Evolutionary conservation across 2,113 vertebrate species (phyloP), one percentile per base, ranked within the genome.

Genomic region (Crotalus tigris): DNA sequence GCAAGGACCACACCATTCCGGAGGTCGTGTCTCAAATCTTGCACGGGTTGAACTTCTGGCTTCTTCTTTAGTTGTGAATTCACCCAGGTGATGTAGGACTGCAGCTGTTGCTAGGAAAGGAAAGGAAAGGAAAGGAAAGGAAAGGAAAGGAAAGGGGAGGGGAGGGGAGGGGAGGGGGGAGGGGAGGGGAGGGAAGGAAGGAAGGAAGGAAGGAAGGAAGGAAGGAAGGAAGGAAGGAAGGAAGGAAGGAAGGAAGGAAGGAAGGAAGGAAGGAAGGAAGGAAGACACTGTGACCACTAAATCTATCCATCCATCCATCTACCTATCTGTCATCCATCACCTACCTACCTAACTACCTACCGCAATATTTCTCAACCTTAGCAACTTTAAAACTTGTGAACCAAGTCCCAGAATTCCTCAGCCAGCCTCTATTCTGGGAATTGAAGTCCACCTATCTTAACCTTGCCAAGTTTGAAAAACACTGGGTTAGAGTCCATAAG

Each of bases 31-130:
- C 99, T 97, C 95, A 99, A 98, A 95, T 99, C 98, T 92, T 97
- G 97, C 75, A 99, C 98, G 0, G 97, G 98, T 91, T 97, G 98
- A 95, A 98, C 93, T 0, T 97, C 97, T 0, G 98, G 98, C 95
- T 98, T 98, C 98, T 98, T 99, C 98, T 95, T 99, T 95, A 99
- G 97, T 96, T 99, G 99, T 29, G 98, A 97, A 29, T 99, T 99
- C 97, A 99, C 99, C 99, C 99, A 99, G 97, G 98, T 98, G 95
- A 99, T 98, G 0, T 99, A 99, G 0, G 99, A 98, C 96, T 98
- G 98, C 89, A 99, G 97, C 89, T 99, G 99, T 95, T 99, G 99
- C 99, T 99, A 97, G 90, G 92, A 97, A 90, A 97, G 0, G 95
- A 90, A 94, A 90, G 93, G 5, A 0, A 92, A 64, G 26, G 17